phyloP scores from a whole-genome alignment of 1,140 invertebrate genomes.

The Steinernema khuongi region DNA sequence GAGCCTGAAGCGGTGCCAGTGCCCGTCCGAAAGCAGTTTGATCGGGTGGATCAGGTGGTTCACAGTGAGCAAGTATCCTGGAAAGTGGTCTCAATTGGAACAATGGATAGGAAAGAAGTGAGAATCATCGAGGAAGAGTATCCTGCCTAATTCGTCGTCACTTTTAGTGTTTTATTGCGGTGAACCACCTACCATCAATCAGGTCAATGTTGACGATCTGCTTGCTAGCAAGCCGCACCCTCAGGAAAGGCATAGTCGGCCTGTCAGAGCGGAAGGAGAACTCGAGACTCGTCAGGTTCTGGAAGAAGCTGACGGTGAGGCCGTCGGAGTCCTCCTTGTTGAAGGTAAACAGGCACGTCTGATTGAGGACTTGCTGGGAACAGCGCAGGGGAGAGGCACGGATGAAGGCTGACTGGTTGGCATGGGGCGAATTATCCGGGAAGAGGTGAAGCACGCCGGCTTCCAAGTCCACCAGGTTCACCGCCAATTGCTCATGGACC shows the following conservation, averaged over 20 bases:
- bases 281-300: not conserved
- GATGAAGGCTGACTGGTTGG: not conserved
- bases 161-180: not conserved
- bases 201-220: not conserved
- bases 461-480: not conserved
- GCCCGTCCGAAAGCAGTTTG: not conserved
- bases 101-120: too few relatives aligned
- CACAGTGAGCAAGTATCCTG: not conserved
- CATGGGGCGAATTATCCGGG: not conserved
- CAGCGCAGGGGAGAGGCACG: not conserved
- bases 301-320: not conserved
- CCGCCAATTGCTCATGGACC: not conserved
- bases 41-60: not conserved
- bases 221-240: not conserved
- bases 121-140: too few relatives aligned
- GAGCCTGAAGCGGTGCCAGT: not conserved
- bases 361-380: not conserved
- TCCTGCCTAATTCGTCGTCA: too few relatives aligned
- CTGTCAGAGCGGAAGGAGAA: not conserved
- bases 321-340: conserved; percentile 7
- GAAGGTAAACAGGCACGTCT: not conserved
- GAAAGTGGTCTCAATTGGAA: too few relatives aligned
- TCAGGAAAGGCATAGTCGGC: not conserved
- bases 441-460: not conserved
- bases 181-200: not conserved